These are phyloP conservation scores for Nomada fucata DNA, from an alignment of 2,888 invertebrate species.

Conservation along the genomic window DNA sequence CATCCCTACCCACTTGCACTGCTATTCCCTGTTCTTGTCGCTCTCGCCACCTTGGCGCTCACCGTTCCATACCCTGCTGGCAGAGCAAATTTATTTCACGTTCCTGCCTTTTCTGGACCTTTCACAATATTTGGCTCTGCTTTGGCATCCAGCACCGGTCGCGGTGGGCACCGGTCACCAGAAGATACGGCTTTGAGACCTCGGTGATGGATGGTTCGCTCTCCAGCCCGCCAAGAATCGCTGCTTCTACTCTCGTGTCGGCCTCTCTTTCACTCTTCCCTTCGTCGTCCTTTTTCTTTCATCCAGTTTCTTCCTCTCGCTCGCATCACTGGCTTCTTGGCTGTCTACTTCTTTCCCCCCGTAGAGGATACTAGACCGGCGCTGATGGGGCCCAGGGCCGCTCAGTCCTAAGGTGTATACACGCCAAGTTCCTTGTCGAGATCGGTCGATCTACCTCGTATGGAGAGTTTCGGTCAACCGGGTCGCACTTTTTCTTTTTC, in stretches of 20 bases:
- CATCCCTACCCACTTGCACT: conserved; percentile 18
- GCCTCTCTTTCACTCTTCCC: conserved; percentile 42
- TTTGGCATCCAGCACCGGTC: conserved; percentile 75
- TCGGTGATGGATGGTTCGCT: conserved; percentile 82
- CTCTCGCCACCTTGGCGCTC: conserved; percentile 48
- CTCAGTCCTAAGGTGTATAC: conserved; percentile 50
- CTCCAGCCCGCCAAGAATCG: conserved; percentile 65
- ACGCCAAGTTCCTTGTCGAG: conserved; percentile 48
- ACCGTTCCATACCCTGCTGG: conserved; percentile 67
- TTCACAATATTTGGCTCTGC: conserved; percentile 84
- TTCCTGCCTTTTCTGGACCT: conserved; percentile 84
- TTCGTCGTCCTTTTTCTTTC: conserved; percentile 31
- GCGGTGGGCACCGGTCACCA: conserved; percentile 79
- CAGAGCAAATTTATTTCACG: conserved; percentile 81
- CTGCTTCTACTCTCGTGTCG: conserved; percentile 50
- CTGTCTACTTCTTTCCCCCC: conserved; percentile 65
- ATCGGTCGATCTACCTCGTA: conserved; percentile 29
- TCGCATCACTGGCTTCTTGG: conserved; percentile 50
- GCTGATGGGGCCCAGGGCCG: conserved; percentile 67
- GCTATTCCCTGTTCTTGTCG: conserved; percentile 1
- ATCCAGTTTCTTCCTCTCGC: conserved; percentile 20
- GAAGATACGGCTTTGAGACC: conserved; percentile 79
- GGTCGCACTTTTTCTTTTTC: neutral
- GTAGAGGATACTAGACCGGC: conserved; percentile 65
- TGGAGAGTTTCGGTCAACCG: conserved; percentile 19